These are phyloP conservation scores for Chromoteleia sp. DNA, from an alignment of 2,888 invertebrate genomes.

Conservation along the genomic window DNA sequence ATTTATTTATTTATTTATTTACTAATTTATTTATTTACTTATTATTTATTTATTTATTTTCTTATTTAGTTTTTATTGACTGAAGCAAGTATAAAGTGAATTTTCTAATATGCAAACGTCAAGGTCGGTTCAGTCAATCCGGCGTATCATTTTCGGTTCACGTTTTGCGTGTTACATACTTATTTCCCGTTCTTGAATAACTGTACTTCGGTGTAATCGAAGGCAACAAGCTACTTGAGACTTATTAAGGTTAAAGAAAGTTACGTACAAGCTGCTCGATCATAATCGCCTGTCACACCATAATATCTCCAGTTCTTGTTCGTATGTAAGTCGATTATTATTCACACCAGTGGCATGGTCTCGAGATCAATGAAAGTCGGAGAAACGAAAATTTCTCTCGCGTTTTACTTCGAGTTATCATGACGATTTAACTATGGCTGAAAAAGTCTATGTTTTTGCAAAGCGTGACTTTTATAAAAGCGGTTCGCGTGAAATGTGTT, in stretches of 20 bases:
- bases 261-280: slow-evolving; percentile 13
- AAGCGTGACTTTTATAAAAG: background rate
- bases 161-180: slow-evolving; percentile 25
- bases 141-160: background rate
- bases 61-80: too few species aligned
- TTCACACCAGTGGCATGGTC: slow-evolving; percentile 12
- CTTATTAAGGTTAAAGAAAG: slow-evolving; percentile 48
- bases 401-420: slow-evolving; percentile 11
- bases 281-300: slow-evolving; percentile 27
- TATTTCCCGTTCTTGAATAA: slow-evolving; percentile 17
- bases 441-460: slow-evolving; percentile 1
- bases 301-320: slow-evolving; percentile 10
- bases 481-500: background rate
- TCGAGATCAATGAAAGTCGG: slow-evolving; percentile 21
- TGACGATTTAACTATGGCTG: background rate
- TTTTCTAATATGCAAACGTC: background rate
- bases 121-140: slow-evolving; percentile 7
- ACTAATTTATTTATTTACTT: too few species aligned
- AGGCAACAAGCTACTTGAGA: slow-evolving; percentile 9
- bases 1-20: too few species aligned
- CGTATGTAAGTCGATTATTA: slow-evolving; percentile 37
- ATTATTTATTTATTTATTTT: too few species aligned
- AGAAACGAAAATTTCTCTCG: slow-evolving; percentile 25
- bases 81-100: too few species aligned
- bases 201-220: slow-evolving; percentile 9